phyloP scores from a whole-genome alignment of 64 coral and sea anemone genomes.

The Stichodactyla mertensii region DNA sequence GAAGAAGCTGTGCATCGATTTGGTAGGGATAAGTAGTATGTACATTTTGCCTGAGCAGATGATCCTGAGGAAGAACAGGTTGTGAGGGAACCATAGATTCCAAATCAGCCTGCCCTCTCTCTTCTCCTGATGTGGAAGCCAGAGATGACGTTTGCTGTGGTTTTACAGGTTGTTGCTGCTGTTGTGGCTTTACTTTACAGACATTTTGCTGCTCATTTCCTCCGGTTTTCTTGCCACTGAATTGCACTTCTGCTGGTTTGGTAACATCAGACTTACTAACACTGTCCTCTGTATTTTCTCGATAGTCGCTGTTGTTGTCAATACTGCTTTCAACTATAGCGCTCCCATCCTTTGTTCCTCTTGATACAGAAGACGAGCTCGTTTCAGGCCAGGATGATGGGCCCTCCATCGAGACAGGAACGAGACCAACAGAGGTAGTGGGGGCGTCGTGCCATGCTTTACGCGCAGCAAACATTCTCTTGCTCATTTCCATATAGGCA shows the following conservation, averaged over 20 bases:
- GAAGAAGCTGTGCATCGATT: constrained; percentile 40
- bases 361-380: constrained; percentile 18
- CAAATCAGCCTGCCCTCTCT: constrained; percentile 47
- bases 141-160: constrained; percentile 58
- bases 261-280: constrained; percentile 49
- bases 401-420: background rate
- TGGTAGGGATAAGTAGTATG: constrained; percentile 49
- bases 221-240: constrained; percentile 58
- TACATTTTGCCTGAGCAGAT: constrained; percentile 59
- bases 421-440: background rate
- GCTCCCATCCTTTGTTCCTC: constrained; percentile 24
- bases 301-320: constrained; percentile 16
- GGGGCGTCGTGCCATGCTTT: constrained; percentile 61
- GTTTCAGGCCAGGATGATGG: constrained; percentile 18
- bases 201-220: constrained; percentile 85
- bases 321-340: background rate
- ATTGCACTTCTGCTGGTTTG: constrained; percentile 40
- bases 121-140: constrained; percentile 42
- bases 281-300: constrained; percentile 46
- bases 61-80: constrained; percentile 65
- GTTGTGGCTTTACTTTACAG: constrained; percentile 94
- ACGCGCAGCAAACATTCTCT: constrained; percentile 80
- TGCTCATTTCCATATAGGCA: constrained; percentile 55
- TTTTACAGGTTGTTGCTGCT: constrained; percentile 88
- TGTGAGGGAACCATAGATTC: constrained; percentile 44